Evolutionary conservation across 2,797 vertebrate species (phyloP).

Genomic region (Menidia menidia): DNA sequence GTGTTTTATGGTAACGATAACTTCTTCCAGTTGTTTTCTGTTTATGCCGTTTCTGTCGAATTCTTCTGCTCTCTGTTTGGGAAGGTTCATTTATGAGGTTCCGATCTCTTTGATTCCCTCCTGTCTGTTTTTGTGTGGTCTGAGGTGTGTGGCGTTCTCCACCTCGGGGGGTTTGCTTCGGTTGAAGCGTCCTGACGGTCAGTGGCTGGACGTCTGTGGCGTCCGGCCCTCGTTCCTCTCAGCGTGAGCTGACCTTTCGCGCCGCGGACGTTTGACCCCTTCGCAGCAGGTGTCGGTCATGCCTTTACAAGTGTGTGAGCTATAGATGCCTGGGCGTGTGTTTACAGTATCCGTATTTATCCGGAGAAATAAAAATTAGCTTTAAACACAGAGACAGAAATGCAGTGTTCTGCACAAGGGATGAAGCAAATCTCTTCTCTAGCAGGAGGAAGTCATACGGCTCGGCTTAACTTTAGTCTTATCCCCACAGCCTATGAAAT

Average conservation of each 20-base stretch:
- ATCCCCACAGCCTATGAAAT: conserved; percentile 5
- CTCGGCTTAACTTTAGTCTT: conserved; percentile 44
- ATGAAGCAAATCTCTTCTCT: conserved; percentile 31
- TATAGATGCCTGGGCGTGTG: background rate
- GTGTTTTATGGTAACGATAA: too few species aligned
- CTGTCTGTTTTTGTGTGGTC: too few species aligned
- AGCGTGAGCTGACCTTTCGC: conserved; percentile 11
- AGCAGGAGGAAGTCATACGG: conserved; percentile 36
- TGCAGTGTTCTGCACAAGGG: background rate
- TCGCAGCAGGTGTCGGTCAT: background rate
- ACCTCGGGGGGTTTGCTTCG: background rate
- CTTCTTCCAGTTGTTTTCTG: too few species aligned
- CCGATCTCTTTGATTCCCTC: too few species aligned
- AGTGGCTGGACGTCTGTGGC: background rate
- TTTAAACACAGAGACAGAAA: too few species aligned
- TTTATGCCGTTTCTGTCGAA: too few species aligned
- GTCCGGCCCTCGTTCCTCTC: conserved; percentile 6
- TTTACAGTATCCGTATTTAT: too few species aligned
- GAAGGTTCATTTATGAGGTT: too few species aligned
- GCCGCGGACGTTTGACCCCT: conserved; percentile 7
- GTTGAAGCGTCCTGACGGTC: background rate
- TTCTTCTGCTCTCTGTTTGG: too few species aligned
- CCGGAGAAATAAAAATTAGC: too few species aligned
- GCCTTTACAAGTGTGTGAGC: background rate
- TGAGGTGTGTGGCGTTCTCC: too few species aligned